Evolutionary conservation across 2,113 vertebrate genomes (phyloP), one percentile per base, ranked within the genome.

Genomic region (Otolemur garnettii): DNA sequence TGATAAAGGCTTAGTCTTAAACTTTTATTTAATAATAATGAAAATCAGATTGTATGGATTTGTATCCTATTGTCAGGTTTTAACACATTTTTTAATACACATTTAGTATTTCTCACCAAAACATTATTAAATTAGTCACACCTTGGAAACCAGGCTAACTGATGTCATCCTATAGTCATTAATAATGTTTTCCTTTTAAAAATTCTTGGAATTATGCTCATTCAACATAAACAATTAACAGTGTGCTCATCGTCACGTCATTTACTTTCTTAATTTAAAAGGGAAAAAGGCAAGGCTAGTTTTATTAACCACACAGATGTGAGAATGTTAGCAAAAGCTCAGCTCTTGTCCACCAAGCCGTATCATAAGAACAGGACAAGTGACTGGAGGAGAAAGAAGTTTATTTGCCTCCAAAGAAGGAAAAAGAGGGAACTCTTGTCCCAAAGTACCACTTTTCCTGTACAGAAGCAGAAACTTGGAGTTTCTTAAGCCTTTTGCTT

Each of bases 11-110:
- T 81, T 80, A 60, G 30, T 91, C 60, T 94, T 79, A 86, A 64
- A 91, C 30, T 78, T 85, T 87, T 35, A 55, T 83, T 96, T 92
- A 75, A 84, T 87, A 82, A 87, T 75, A 85, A n/a, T n/a, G 77
- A 87, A 91, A 95, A 45, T 84, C 45, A 87, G 75, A 75, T 69
- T 35, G 4, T 85, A 59, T 55, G 74, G 21, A 21, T 94, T 14
- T 83, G 75, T 87, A 30, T 72, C 57, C 30, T 84, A 0, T 86
- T 91, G 57, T 66, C 57, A 90, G 71, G 42, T 57, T 68, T 74
- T 14, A 53, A 42, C 22, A 79, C 57, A 50, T 21, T 86, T 69
- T 68, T 45, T 33, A 87, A 55, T 87, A 33, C 45, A 17, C 9
- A 57, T 82, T 93, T 94, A 93, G 75, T 88, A 26, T 42, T 91